phyloP scores from a whole-genome alignment of 2,113 vertebrate species.

The Alethe castanea region DNA sequence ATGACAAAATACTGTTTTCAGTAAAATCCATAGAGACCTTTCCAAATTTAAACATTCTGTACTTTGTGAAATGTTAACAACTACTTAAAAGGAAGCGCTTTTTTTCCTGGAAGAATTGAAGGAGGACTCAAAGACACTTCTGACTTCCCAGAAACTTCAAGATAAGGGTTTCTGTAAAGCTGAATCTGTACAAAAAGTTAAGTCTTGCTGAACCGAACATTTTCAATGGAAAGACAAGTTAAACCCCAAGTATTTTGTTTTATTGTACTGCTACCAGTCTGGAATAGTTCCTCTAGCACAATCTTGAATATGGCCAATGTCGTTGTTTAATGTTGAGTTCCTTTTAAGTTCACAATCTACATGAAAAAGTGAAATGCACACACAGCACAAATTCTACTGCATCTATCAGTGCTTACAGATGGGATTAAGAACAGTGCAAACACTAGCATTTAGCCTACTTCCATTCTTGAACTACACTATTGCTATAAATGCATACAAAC shows the following conservation, averaged over 20 bases:
- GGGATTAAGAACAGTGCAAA: conserved; percentile 20
- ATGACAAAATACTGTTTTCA: background rate
- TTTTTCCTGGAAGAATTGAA: background rate
- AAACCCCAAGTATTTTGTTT: background rate
- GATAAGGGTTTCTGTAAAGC: background rate
- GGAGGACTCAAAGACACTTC: background rate
- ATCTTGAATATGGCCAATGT: background rate
- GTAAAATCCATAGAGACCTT: background rate
- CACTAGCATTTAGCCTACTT: background rate
- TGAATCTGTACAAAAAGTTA: background rate
- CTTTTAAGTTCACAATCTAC: background rate
- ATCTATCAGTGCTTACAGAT: background rate
- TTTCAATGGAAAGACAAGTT: background rate
- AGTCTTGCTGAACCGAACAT: background rate
- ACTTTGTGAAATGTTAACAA: background rate
- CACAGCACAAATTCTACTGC: background rate
- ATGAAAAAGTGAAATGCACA: conserved; percentile 9
- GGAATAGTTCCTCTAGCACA: background rate
- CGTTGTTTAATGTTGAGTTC: background rate
- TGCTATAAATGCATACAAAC: conserved; percentile 15
- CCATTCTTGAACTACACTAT: conserved; percentile 7
- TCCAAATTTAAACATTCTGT: background rate
- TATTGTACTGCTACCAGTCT: background rate
- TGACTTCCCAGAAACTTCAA: background rate
- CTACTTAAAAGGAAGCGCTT: background rate